Base-by-base conservation (phyloP, 2,888 invertebrate genomes). In the Orthosia incerta region DNA sequence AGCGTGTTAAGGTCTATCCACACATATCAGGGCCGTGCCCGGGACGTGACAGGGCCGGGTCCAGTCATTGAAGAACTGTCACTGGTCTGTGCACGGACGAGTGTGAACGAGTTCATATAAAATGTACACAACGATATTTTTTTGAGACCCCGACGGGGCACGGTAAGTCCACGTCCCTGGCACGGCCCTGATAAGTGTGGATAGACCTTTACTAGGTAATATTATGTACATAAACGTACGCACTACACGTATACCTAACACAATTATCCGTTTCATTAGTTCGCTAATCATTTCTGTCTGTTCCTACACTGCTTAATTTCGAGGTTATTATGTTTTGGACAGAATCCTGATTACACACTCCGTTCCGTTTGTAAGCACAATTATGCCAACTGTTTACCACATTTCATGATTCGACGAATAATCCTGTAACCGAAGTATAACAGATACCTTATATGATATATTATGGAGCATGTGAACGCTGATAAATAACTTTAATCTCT, bases 401-500 rank as follows among this genome's bases (percentile, higher is more conserved):
- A 65, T 66, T 83, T 57, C 72, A 66, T 63, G 74, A 71, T 70
- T 71, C 60, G 12, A 60, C 31, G 39, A 72, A 66, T 69, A 50
- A 76, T 60, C 64, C 51, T 60, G 46, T 39, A 57, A 59, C 61
- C 23, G 46, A 72, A 18, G 56, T 59, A 74, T 20, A n/a, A 72
- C 64, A 74, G 12, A 12, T 50, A 23, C 9, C 26, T 9, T 39
- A 39, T 46, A 61, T 7, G 15, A 23, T 62, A 66, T 55, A 55
- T 48, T 59, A 56, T 48, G 50, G 23, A 53, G n/a, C n/a, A 50
- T 26, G 39, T 61, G 72, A 70, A 65, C 76, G 56, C 46, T 83
- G 74, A 83, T 83, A 85, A 76, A 85, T 79, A 80, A 84, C 80
- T 83, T 83, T 75, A 78, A 82, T 84, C 82, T 74, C 76, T 84